Evolutionary conservation across 2,113 vertebrate species (phyloP).

Genomic region (Echinops telfairi): DNA sequence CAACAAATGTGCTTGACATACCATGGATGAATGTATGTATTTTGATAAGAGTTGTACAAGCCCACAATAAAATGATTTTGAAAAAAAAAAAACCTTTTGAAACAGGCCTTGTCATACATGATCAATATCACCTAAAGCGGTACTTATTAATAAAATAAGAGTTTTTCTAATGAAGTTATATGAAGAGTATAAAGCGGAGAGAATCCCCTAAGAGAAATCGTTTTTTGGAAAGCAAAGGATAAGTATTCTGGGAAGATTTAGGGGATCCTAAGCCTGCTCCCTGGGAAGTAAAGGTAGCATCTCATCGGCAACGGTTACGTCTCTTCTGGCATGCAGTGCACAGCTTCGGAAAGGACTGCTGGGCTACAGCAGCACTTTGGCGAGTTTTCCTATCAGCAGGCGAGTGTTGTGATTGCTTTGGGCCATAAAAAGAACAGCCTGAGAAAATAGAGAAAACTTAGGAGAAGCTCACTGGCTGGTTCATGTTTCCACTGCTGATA

Average conservation of each 20-base stretch:
- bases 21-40: too few relatives aligned
- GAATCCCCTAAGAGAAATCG: neutral
- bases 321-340: neutral
- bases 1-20: too few relatives aligned
- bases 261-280: neutral
- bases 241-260: neutral
- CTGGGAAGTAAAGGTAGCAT: neutral
- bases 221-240: conserved; percentile 4
- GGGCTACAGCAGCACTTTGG: neutral
- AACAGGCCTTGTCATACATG: neutral
- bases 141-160: conserved; percentile 6
- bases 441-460: conserved; percentile 7
- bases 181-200: neutral
- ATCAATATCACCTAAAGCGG: neutral
- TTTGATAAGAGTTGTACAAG: too few relatives aligned
- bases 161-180: neutral
- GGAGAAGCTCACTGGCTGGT: neutral
- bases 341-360: neutral
- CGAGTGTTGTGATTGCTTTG: neutral
- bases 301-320: neutral
- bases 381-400: neutral
- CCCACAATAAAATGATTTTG: neutral
- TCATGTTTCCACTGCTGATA: neutral
- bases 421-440: neutral
- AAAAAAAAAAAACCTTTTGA: conserved; percentile 25